Evolutionary conservation across 2,888 invertebrate genomes (phyloP), one percentile per base, ranked within the genome.

Genomic region (Campopleginae sp.): DNA sequence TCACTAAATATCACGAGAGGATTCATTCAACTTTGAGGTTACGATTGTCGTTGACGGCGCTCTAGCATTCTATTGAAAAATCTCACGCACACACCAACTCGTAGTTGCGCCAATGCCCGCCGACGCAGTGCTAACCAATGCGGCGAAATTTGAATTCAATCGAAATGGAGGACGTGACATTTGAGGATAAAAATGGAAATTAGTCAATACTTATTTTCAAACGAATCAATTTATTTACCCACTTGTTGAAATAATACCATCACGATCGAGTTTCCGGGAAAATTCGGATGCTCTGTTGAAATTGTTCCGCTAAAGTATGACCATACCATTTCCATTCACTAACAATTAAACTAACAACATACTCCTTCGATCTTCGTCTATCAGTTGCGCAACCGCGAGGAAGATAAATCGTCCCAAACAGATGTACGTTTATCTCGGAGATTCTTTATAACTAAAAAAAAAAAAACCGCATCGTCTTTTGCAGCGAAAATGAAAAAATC

Each of bases 21-120:
- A 72, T 72, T 42, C 65, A 76, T 38, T 23, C 19, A 38, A 76
- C 23, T 76, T 84, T 84, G 80, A 84, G 84, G 84, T 84, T 84
- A 80, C 76, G 72, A 19, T 70, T 80, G 44, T 76, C 66, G 66
- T 80, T 72, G 80, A 80, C 78, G 77, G 78, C 78, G 78, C 66
- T 46, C 61, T 10, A 27, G 51, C 51, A 51, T 51, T 51, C 19
- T 54, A 12, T 19, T 19, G 27, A 54, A 33, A 68, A 71, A 14
- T 12, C 46, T 46, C 48, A 71, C 71, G 23, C 51, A 51, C 71
- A 33, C 17, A 54, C 23, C 17, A 48, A 17, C 3, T 8, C 12
- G 6, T 23, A 23, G 14, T 72, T 14, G 27, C 4, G 42, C 4
- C 54, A 54, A 23, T 51, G 8, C 17, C 54, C 17, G 54, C 3